A percentile compares a stretch with the other conserved stretches of the same genome.
Evolutionary conservation across 53 echinoderm and acorn worm genomes (phyloP).

Genomic region (Astropecten irregularis): DNA sequence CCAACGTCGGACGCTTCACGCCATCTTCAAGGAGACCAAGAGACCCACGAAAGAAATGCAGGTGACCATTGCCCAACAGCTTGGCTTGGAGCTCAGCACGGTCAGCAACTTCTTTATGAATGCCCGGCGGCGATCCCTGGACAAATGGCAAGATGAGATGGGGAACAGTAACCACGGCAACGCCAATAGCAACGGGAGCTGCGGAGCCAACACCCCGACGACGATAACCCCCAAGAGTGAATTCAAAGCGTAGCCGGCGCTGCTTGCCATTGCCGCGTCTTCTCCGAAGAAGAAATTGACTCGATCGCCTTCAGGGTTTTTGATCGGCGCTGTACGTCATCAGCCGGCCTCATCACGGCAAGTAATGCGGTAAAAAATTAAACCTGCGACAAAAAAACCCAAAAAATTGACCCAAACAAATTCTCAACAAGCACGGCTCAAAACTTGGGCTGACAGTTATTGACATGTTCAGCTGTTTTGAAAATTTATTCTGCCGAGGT

Average conservation of each 20-base stretch:
- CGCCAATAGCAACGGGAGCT: slow-evolving; percentile 37
- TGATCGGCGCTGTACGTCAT: no score
- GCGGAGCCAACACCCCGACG: slow-evolving; percentile 57
- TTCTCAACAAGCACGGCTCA: no score
- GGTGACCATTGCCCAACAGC: slow-evolving; percentile 96
- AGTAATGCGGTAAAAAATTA: no score
- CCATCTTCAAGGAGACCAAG: slow-evolving; percentile 99
- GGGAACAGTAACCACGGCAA: slow-evolving; percentile 44
- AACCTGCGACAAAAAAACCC: no score
- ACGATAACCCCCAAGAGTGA: slow-evolving; percentile 93
- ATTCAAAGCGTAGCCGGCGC: slow-evolving; percentile 62
- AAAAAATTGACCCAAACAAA: no score
- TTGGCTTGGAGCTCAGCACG: slow-evolving; percentile 95
- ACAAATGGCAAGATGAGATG: slow-evolving; percentile 97
- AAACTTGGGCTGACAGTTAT: no score
- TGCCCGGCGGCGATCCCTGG: slow-evolving; percentile 88
- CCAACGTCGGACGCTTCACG: slow-evolving; percentile 94
- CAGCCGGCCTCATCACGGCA: no score
- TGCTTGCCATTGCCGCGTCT: no score
- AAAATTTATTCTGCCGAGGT: no score
- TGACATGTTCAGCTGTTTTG: no score
- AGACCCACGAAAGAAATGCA: slow-evolving; percentile 99
- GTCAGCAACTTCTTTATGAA: slow-evolving; percentile 99
- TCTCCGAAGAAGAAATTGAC: no score
- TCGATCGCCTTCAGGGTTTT: no score